Evolutionary conservation across 1,140 invertebrate species (phyloP).

Genomic region (Wasmannia auropunctata): DNA sequence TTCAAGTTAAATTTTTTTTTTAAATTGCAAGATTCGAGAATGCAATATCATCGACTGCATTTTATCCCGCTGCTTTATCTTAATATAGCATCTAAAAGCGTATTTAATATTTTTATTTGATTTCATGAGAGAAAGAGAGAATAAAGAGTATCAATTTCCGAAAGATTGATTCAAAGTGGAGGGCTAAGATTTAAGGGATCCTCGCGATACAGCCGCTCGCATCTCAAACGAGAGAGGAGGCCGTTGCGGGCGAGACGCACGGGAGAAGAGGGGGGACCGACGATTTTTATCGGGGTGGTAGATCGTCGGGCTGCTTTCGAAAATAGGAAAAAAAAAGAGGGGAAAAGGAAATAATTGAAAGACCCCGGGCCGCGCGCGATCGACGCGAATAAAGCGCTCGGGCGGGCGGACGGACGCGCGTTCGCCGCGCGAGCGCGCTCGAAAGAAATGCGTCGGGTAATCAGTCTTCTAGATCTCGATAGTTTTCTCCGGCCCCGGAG

Average conservation of each 20-base stretch:
- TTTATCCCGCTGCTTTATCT: background rate
- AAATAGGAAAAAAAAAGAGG: background rate
- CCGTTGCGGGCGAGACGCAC: background rate
- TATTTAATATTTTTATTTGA: background rate
- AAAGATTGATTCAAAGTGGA: background rate
- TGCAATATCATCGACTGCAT: background rate
- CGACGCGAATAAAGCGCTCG: conserved; percentile 51
- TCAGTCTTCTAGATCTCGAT: conserved; percentile 61
- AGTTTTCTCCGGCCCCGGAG: conserved; percentile 50
- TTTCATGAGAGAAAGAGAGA: background rate
- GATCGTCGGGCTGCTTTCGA: conserved; percentile 18
- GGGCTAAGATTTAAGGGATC: background rate
- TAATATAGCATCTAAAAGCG: background rate
- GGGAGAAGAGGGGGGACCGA: background rate
- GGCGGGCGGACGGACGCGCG: background rate
- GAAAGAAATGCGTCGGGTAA: conserved; percentile 57
- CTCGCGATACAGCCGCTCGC: background rate
- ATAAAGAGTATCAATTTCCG: background rate
- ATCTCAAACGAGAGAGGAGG: background rate
- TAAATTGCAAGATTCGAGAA: too few relatives aligned
- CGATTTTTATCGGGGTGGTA: conserved; percentile 44
- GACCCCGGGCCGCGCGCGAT: conserved; percentile 45
- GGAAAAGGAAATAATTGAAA: conserved; percentile 52
- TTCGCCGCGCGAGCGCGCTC: background rate
- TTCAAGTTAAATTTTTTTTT: background rate